Conservation (phyloP, 2,113 vertebrate genomes). For the Nothobranchius kuhntae region DNA sequence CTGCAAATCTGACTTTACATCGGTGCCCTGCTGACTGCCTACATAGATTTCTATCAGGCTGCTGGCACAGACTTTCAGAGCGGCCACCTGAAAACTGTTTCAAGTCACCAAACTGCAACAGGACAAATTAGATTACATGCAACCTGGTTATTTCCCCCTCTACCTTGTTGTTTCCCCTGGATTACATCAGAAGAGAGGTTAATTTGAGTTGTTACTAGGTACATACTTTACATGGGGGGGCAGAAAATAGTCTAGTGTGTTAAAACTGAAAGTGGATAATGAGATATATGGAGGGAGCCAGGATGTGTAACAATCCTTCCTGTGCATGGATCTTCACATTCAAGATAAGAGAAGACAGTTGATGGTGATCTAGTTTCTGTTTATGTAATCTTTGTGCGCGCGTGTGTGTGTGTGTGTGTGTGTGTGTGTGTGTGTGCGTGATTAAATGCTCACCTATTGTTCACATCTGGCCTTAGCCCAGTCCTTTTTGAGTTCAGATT, state of each 20-base stretch:
- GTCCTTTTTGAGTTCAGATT: constrained; percentile 50
- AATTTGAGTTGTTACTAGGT: constrained; percentile 68
- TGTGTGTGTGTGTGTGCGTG: constrained; percentile 11
- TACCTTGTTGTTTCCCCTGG: constrained; percentile 47
- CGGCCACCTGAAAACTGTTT: constrained; percentile 55
- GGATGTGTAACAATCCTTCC: constrained; percentile 52
- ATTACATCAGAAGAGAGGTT: constrained; percentile 76
- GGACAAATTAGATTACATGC: constrained; percentile 73
- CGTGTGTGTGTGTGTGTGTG: neutral
- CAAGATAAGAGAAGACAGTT: constrained; percentile 48
- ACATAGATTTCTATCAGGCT: constrained; percentile 35
- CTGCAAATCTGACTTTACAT: constrained; percentile 43
- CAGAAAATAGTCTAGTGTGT: constrained; percentile 55
- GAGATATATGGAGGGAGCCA: constrained; percentile 45
- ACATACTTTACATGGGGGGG: constrained; percentile 66
- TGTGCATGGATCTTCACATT: constrained; percentile 40
- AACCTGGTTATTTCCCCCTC: constrained; percentile 48
- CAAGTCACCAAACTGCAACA: constrained; percentile 63
- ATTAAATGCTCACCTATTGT: constrained; percentile 40
- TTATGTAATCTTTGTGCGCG: constrained; percentile 31
- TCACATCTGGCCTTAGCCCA: constrained; percentile 47
- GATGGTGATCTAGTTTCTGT: constrained; percentile 58
- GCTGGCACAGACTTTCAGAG: constrained; percentile 31
- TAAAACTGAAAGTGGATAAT: constrained; percentile 54
- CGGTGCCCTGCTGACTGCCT: constrained; percentile 20